Percentiles rank a stretch among this genome's conserved stretches.
phyloP scores from a whole-genome alignment of 2,113 vertebrate genomes.

The Isichthys henryi region DNA sequence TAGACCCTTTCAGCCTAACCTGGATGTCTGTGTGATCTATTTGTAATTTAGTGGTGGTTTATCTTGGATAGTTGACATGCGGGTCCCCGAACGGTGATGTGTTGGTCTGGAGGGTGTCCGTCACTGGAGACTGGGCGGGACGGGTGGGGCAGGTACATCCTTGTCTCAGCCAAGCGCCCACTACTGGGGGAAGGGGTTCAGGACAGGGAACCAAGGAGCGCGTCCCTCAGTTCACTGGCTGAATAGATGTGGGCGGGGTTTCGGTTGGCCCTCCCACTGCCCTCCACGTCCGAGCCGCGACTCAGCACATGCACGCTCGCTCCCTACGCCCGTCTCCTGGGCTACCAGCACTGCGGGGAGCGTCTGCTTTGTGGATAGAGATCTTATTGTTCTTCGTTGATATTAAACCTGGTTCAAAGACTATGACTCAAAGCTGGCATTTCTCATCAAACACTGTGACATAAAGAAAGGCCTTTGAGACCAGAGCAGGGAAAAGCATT shows the following conservation, averaged over 20 bases:
- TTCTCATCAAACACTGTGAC: background rate
- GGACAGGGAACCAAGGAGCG: background rate
- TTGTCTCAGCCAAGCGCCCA: background rate
- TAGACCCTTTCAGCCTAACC: background rate
- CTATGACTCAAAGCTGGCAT: background rate
- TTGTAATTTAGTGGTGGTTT: background rate
- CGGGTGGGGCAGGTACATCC: background rate
- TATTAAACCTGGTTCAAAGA: background rate
- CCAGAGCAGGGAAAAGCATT: background rate
- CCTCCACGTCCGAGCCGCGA: background rate
- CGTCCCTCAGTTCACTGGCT: background rate
- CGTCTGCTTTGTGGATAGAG: background rate
- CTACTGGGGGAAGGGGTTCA: background rate
- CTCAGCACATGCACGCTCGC: background rate
- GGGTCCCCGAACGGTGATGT: background rate
- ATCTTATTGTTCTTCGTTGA: background rate
- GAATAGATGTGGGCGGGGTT: background rate
- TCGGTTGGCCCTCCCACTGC: background rate
- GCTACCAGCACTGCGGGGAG: background rate
- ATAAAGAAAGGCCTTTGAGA: background rate
- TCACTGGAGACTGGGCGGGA: background rate
- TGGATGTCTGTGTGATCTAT: background rate
- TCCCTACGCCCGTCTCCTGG: background rate
- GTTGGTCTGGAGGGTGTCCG: background rate
- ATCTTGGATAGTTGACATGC: background rate